Conservation (phyloP, 2,797 vertebrate genomes). For the Melanotaenia pygmaea region DNA sequence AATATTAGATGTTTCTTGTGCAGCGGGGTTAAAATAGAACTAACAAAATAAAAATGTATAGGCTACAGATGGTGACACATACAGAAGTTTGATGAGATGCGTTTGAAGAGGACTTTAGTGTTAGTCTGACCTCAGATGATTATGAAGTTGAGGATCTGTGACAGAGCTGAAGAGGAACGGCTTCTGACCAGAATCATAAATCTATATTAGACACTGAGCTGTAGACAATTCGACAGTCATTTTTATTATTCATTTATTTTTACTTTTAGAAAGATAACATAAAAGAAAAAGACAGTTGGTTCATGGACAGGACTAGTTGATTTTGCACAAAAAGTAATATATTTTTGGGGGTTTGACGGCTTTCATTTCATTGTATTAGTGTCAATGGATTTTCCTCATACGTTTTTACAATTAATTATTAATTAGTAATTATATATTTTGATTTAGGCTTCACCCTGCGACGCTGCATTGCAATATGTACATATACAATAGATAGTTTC, state of each 20-base stretch:
- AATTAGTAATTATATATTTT: too few relatives aligned
- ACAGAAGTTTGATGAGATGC: slow-evolving; percentile 1
- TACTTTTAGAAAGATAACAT: too few relatives aligned
- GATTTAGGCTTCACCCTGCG: too few relatives aligned
- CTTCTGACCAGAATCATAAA: slow-evolving; percentile 89
- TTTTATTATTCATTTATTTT: background rate
- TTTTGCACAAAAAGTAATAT: slow-evolving; percentile 23
- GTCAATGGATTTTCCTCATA: too few relatives aligned
- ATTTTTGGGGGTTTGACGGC: background rate
- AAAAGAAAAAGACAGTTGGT: slow-evolving; percentile 10
- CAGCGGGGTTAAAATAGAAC: background rate
- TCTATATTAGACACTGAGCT: slow-evolving; percentile 90
- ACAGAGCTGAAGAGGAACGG: slow-evolving; percentile 82
- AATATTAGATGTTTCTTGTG: background rate
- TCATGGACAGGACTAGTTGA: slow-evolving; percentile 29
- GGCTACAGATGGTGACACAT: slow-evolving; percentile 5
- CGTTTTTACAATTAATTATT: too few relatives aligned
- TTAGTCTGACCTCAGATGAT: slow-evolving; percentile 80
- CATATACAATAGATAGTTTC: too few relatives aligned
- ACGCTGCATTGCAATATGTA: too few relatives aligned
- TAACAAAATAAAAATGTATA: background rate
- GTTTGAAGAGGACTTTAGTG: slow-evolving; percentile 7
- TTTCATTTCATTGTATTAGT: too few relatives aligned
- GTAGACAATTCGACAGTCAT: slow-evolving; percentile 83
- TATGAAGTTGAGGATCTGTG: slow-evolving; percentile 89